A percentile compares a stretch with the other conserved stretches of the same genome.
Conservation (phyloP, 2,888 invertebrate species). For the Mesorhabditis sp. region DNA sequence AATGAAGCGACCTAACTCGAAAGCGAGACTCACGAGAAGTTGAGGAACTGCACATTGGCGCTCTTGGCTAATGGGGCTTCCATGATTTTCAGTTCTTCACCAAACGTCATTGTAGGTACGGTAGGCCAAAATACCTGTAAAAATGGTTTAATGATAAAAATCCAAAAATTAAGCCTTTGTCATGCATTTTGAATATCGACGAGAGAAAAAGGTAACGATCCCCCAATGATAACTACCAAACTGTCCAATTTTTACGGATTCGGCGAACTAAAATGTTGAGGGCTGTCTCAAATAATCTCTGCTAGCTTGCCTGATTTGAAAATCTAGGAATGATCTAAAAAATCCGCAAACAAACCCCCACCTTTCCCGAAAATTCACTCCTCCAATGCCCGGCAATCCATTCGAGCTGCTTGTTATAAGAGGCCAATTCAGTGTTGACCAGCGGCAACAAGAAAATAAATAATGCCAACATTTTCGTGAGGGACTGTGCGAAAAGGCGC, state of each 20-base stretch:
- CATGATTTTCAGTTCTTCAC: conserved; percentile 54
- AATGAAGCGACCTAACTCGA: too few species aligned
- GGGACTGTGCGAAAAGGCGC: too few species aligned
- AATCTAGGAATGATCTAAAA: too few species aligned
- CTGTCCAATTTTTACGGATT: background rate
- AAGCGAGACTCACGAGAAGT: conserved; percentile 49
- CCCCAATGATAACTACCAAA: too few species aligned
- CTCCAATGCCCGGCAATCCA: conserved; percentile 58
- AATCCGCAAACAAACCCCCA: conserved; percentile 1
- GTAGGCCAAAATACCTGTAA: conserved; percentile 56
- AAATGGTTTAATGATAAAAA: background rate
- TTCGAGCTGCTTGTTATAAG: conserved; percentile 45
- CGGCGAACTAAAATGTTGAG: background rate
- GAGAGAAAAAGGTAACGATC: too few species aligned
- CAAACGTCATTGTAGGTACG: conserved; percentile 59
- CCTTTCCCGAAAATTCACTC: conserved; percentile 58
- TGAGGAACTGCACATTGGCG: conserved; percentile 55
- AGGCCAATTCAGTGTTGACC: conserved; percentile 23
- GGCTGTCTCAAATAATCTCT: too few species aligned
- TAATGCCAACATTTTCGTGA: background rate
- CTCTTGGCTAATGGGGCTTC: conserved; percentile 56
- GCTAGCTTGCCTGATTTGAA: too few species aligned
- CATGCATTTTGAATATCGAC: background rate
- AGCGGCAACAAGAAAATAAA: background rate
- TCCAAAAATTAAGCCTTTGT: background rate